phyloP scores from a whole-genome alignment of 2,888 invertebrate genomes.

The Ceraclea dissimilis region DNA sequence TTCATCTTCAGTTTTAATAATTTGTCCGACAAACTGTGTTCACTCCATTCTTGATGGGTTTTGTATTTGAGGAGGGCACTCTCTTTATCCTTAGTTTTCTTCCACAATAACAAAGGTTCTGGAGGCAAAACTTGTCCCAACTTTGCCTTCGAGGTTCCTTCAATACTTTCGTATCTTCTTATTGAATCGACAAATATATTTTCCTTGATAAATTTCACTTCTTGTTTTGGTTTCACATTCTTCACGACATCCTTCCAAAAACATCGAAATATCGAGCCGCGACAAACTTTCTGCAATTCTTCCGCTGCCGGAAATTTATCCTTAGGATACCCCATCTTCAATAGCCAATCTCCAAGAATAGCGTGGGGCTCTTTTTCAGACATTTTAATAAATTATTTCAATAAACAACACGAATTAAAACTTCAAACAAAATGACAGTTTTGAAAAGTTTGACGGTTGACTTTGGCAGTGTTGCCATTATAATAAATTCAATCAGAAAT shows the following conservation, averaged over 20 bases:
- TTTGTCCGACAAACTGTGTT: background rate
- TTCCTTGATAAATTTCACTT: conserved; percentile 10
- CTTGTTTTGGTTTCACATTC: conserved; percentile 19
- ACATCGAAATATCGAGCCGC: conserved; percentile 14
- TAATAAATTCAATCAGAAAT: no score
- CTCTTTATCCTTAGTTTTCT: conserved; percentile 2
- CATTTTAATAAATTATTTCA: no score
- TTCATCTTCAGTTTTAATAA: conserved; percentile 15
- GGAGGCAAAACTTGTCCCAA: conserved; percentile 17
- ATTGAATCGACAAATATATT: conserved; percentile 17
- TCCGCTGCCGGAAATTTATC: conserved; percentile 17
- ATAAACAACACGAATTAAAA: background rate
- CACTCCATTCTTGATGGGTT: background rate
- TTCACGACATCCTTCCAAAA: conserved; percentile 18
- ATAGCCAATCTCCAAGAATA: conserved; percentile 17
- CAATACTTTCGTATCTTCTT: conserved; percentile 10
- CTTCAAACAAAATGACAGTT: background rate
- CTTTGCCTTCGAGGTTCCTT: conserved; percentile 15
- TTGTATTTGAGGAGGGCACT: background rate
- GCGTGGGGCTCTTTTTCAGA: conserved; percentile 10
- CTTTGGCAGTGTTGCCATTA: background rate
- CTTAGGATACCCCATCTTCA: conserved; percentile 18
- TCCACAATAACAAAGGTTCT: conserved; percentile 8
- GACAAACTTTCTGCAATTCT: conserved; percentile 17
- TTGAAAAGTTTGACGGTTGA: background rate